Conservation (phyloP, 1,140 invertebrate species). For the Sitodiplosis mosellana region DNA sequence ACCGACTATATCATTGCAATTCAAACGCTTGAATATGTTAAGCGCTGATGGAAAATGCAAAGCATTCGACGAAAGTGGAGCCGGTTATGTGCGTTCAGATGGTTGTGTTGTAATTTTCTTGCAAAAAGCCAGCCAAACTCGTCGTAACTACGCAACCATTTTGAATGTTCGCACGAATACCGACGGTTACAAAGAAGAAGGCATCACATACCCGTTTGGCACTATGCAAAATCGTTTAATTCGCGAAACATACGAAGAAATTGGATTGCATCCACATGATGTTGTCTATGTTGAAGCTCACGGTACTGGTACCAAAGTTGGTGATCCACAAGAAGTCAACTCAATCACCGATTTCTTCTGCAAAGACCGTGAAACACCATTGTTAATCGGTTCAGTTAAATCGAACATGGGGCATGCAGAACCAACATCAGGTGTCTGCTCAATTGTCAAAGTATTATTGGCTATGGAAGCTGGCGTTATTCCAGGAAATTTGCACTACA, state of each 20-base stretch:
- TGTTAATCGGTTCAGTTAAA: conserved; percentile 51
- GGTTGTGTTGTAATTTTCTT: conserved; percentile 33
- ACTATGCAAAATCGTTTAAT: conserved; percentile 33
- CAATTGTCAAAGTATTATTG: conserved; percentile 40
- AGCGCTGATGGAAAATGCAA: conserved; percentile 37
- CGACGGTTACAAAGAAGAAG: conserved; percentile 34
- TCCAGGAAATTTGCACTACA: conserved; percentile 53
- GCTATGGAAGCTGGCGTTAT: conserved; percentile 44
- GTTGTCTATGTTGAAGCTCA: conserved; percentile 57
- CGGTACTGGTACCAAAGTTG: conserved; percentile 35
- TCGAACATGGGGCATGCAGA: conserved; percentile 56
- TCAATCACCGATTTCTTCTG: conserved; percentile 21
- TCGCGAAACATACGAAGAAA: conserved; percentile 38
- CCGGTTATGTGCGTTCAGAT: conserved; percentile 43
- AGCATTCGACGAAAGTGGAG: conserved; percentile 38
- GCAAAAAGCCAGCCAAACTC: conserved; percentile 30
- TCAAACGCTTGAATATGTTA: conserved; percentile 35
- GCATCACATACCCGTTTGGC: conserved; percentile 35
- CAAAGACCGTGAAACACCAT: conserved; percentile 28
- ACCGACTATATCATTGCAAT: conserved; percentile 2
- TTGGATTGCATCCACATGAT: conserved; percentile 35
- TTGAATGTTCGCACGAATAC: conserved; percentile 32
- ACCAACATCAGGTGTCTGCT: conserved; percentile 36
- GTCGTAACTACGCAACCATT: conserved; percentile 36
- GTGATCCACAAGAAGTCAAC: conserved; percentile 16